Evolutionary conservation across 1,140 invertebrate species (phyloP).

Genomic region (Alviniconcha marisindica): DNA sequence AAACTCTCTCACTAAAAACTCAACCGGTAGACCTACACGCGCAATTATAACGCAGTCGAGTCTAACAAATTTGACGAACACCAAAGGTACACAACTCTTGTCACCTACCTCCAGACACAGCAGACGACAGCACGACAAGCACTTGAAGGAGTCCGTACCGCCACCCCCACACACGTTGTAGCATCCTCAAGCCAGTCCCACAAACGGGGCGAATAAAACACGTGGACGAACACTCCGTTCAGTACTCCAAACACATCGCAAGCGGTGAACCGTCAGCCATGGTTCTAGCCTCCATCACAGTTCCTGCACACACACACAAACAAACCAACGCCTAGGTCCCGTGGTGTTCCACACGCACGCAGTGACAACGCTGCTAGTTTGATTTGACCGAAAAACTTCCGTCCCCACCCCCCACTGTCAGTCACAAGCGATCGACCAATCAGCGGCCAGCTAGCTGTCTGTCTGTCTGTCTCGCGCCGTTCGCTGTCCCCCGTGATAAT

Average conservation of each 20-base stretch:
- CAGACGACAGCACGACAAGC: neutral
- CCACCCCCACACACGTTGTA: conserved; percentile 5
- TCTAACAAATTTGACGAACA: too few relatives aligned
- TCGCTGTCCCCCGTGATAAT: too few relatives aligned
- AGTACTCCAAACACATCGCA: neutral
- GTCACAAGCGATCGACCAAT: neutral
- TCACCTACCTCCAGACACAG: neutral
- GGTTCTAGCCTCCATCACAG: neutral
- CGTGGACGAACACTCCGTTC: neutral
- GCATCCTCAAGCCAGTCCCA: neutral
- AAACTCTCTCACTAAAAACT: too few relatives aligned
- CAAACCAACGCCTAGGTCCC: neutral
- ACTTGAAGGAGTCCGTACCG: conserved; percentile 8
- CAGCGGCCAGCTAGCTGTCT: neutral
- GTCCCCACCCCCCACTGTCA: neutral
- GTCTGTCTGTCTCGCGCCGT: too few relatives aligned
- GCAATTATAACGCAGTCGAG: too few relatives aligned
- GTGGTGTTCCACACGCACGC: neutral
- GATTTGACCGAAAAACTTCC: neutral
- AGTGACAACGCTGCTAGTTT: neutral
- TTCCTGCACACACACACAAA: neutral
- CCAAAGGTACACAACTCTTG: neutral
- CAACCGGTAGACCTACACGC: too few relatives aligned
- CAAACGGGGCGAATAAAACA: neutral
- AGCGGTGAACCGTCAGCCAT: neutral